Percentiles rank a stretch among this genome's conserved stretches.
Conservation (phyloP, 2,113 vertebrate genomes). For the Cavia aperea region DNA sequence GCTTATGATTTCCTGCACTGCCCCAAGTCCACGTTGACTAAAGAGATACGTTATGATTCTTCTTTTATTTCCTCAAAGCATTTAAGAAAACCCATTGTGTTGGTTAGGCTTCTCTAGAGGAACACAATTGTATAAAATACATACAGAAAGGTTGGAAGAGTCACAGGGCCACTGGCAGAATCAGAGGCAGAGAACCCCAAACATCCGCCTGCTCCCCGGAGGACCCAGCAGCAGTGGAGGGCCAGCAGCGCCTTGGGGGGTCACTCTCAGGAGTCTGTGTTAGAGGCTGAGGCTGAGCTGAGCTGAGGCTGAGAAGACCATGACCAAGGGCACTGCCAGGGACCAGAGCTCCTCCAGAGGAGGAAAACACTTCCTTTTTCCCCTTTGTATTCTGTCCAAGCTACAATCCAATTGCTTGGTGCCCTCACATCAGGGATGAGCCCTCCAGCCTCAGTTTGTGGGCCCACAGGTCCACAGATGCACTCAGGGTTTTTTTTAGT, state of each 20-base stretch:
- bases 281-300: not conserved
- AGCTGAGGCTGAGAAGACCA: not conserved
- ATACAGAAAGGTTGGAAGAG: not conserved
- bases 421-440: not conserved
- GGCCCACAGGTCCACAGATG: not conserved
- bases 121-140: not conserved
- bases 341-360: not conserved
- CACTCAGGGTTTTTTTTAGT: not conserved
- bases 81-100: not conserved
- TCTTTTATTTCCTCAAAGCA: not conserved
- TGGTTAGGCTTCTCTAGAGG: not conserved
- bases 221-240: not conserved
- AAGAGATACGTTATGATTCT: not conserved
- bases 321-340: not conserved
- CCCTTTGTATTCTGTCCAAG: not conserved
- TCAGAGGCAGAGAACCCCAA: not conserved
- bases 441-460: not conserved
- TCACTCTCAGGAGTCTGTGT: not conserved
- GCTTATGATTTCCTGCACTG: not conserved
- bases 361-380: not conserved
- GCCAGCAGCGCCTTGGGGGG: not conserved
- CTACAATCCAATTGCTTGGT: not conserved
- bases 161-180: not conserved
- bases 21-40: not conserved
- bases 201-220: not conserved